A percentile compares a stretch with the other conserved stretches of the same genome.
Conservation (phyloP, 1,140 invertebrate species). For the Helicorthomorpha holstii region DNA sequence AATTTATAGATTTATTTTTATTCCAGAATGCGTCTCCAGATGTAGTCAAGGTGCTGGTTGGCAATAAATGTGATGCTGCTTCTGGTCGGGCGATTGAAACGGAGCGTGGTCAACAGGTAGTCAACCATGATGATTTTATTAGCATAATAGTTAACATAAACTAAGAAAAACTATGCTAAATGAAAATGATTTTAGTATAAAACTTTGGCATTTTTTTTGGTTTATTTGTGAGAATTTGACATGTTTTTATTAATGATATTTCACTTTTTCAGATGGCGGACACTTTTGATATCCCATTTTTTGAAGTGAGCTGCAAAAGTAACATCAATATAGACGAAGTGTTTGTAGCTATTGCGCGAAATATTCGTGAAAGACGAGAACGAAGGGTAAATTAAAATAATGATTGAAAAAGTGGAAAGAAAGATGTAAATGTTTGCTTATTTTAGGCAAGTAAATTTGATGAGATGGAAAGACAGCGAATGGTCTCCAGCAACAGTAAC, state of each 20-base stretch:
- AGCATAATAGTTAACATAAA: too few species aligned
- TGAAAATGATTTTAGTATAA: background rate
- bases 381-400: slow-evolving; percentile 48
- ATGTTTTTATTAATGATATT: background rate
- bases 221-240: too few species aligned
- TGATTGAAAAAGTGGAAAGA: too few species aligned
- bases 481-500: too few species aligned
- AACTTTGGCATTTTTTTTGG: background rate
- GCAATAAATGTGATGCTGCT: slow-evolving; percentile 64
- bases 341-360: slow-evolving; percentile 59
- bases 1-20: background rate
- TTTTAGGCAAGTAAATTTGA: slow-evolving; percentile 15
- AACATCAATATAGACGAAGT: slow-evolving; percentile 78
- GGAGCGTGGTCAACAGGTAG: slow-evolving; percentile 59
- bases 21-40: slow-evolving; percentile 63
- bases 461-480: slow-evolving; percentile 11
- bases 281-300: slow-evolving; percentile 79
- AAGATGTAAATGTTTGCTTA: background rate
- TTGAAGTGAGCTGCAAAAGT: slow-evolving; percentile 78
- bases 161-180: too few species aligned
- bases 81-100: slow-evolving; percentile 51
- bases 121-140: background rate
- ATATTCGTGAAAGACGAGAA: slow-evolving; percentile 59
- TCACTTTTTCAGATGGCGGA: slow-evolving; percentile 53
- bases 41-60: slow-evolving; percentile 64